Base-by-base conservation (phyloP, 2,888 invertebrate genomes). In the Melanotus villosus region DNA sequence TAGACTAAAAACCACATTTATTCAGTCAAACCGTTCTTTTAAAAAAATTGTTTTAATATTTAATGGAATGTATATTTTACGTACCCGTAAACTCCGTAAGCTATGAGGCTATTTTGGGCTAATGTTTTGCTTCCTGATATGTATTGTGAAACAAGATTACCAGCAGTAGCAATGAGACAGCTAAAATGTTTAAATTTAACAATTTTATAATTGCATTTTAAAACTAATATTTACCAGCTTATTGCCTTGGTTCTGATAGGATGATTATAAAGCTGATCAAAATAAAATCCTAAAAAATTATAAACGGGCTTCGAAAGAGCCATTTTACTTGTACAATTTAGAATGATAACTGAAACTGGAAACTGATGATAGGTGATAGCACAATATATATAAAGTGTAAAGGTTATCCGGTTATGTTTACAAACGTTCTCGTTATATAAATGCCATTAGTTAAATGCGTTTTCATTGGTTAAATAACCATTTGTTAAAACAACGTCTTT, bases 221-320 rank as follows among this genome's bases (percentile, higher is more conserved):
- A n/a, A n/a, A n/a, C n/a, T n/a, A n/a, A 70, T 64, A 75, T 84
- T 87, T 87, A 94, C 94, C 93, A 93, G 67, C 92, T 93, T 59
- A 94, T 84, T 34, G 93, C 90, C 86, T 93, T 93, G 0, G 94
- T 95, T 81, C 89, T 90, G 60, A 94, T 86, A 0, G 94, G 94
- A 84, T 91, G 89, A 70, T 89, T 88, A 81, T 92, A 93, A 54
- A 94, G 86, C 80, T 92, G 92, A 77, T 91, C 90, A 79, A 94
- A 89, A 85, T 94, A 95, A 38, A 89, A 88, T 56, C 90, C 89
- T 30, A 93, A 79, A 59, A 92, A 85, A 77, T 89, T 89, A 82
- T 91, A 90, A 63, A 93, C 80, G 7, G 93, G 93, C 84, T 92
- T 93, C 19, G 92, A 92, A 69, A 92, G 85, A 60, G 90, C 86